phyloP scores from a whole-genome alignment of 2,113 vertebrate genomes.

The Gambusia affinis region DNA sequence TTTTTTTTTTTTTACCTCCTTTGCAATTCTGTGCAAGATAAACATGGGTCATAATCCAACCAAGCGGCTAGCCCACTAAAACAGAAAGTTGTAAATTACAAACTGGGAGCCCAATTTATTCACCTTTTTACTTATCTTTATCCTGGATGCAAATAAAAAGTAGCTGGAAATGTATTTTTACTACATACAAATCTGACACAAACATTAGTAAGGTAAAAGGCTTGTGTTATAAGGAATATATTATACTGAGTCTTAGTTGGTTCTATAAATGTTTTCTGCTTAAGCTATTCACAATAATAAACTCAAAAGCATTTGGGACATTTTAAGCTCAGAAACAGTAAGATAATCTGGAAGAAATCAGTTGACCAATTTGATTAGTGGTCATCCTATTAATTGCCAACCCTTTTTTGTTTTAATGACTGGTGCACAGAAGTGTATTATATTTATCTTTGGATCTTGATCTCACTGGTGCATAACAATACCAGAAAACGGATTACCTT shows the following conservation, averaged over 20 bases:
- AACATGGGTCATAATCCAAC: neutral
- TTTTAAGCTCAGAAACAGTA: neutral
- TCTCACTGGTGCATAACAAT: neutral
- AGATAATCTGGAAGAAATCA: neutral
- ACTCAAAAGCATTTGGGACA: neutral
- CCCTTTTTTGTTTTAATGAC: neutral
- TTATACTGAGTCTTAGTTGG: neutral
- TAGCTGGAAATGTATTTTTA: neutral
- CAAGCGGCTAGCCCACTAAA: neutral
- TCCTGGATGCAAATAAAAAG: neutral
- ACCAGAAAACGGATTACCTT: neutral
- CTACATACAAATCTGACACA: neutral
- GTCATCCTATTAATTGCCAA: neutral
- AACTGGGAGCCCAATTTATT: neutral
- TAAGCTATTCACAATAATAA: neutral
- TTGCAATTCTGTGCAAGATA: neutral
- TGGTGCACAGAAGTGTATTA: neutral
- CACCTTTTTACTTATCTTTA: neutral
- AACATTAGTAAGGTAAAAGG: neutral
- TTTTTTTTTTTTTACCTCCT: neutral
- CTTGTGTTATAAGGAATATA: neutral
- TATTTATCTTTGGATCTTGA: neutral
- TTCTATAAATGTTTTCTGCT: neutral
- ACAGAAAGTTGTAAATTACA: neutral
- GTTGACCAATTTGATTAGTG: neutral